phyloP scores from a whole-genome alignment of 2,888 invertebrate genomes.

The Pheosia gnoma region DNA sequence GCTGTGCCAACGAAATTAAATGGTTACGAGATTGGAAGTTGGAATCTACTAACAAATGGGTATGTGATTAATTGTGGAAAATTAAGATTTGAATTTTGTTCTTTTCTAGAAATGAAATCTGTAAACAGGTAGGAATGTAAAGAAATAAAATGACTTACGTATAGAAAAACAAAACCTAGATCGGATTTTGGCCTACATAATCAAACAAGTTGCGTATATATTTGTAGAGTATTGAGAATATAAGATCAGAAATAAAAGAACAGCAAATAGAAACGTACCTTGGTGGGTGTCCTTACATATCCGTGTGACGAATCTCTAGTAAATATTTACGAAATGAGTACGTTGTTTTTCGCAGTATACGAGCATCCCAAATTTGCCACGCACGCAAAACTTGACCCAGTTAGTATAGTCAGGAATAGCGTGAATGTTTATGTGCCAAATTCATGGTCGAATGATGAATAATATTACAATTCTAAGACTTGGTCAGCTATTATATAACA shows the following conservation, averaged over 20 bases:
- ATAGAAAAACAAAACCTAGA: too few relatives aligned
- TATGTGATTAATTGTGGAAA: conserved; percentile 39
- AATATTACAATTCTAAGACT: conserved; percentile 6
- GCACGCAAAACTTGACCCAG: conserved; percentile 33
- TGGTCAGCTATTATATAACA: conserved; percentile 27
- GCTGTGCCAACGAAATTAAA: conserved; percentile 62
- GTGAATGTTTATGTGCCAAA: conserved; percentile 15
- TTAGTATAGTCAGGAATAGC: conserved; percentile 30
- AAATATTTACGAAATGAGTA: not conserved
- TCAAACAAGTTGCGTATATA: not conserved
- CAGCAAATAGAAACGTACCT: too few relatives aligned
- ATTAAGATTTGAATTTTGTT: too few relatives aligned
- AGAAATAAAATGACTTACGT: too few relatives aligned
- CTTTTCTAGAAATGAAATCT: too few relatives aligned
- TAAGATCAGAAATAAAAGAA: too few relatives aligned
- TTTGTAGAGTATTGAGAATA: not conserved
- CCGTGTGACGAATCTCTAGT: not conserved
- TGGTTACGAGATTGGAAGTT: conserved; percentile 71
- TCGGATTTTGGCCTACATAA: not conserved
- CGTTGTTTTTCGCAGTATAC: not conserved
- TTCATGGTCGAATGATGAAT: conserved; percentile 31
- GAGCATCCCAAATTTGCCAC: not conserved
- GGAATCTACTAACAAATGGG: conserved; percentile 76
- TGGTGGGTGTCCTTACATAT: conserved; percentile 1
- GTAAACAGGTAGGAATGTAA: too few relatives aligned